phyloP scores from a whole-genome alignment of 2,888 invertebrate genomes.

The Drosophila koepferae region DNA sequence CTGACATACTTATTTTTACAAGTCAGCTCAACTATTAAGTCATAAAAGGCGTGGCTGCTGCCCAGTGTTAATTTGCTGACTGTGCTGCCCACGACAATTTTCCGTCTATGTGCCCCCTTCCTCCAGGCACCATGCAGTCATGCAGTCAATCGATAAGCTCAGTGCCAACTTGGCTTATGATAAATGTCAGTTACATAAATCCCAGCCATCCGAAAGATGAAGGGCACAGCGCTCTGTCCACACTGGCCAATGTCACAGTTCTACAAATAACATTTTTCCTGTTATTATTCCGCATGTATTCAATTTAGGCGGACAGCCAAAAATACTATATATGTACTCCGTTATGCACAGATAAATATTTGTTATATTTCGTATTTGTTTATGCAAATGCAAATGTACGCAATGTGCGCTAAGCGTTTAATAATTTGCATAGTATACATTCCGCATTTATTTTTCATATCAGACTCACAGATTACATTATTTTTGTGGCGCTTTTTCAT shows the following conservation, averaged over 20 bases:
- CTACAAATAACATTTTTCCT: slow-evolving; percentile 54
- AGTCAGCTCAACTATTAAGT: slow-evolving; percentile 64
- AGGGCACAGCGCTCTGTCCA: slow-evolving; percentile 17
- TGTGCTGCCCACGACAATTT: slow-evolving; percentile 36
- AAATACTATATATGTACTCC: slow-evolving; percentile 29
- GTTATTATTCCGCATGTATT: slow-evolving; percentile 45
- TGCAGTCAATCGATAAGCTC: slow-evolving; percentile 54
- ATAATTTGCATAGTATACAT: slow-evolving; percentile 19
- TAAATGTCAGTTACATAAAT: slow-evolving; percentile 57
- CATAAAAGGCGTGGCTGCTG: slow-evolving; percentile 66
- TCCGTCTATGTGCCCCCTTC: not conserved
- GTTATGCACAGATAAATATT: slow-evolving; percentile 46
- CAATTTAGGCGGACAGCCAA: slow-evolving; percentile 21
- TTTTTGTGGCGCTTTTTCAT: not conserved
- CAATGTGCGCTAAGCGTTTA: slow-evolving; percentile 22
- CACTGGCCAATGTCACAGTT: slow-evolving; percentile 30
- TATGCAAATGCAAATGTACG: slow-evolving; percentile 56
- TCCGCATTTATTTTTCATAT: slow-evolving; percentile 15
- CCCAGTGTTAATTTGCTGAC: slow-evolving; percentile 62
- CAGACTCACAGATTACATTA: slow-evolving; percentile 6
- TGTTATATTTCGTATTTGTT: slow-evolving; percentile 47
- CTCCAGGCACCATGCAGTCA: slow-evolving; percentile 10
- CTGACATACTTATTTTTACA: slow-evolving; percentile 43
- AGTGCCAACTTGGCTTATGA: slow-evolving; percentile 52
- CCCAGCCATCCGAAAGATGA: slow-evolving; percentile 17